Evolutionary conservation across 2,113 vertebrate species (phyloP), one percentile per base, ranked within the genome.

Genomic region (Lethenteron camtschaticum): DNA sequence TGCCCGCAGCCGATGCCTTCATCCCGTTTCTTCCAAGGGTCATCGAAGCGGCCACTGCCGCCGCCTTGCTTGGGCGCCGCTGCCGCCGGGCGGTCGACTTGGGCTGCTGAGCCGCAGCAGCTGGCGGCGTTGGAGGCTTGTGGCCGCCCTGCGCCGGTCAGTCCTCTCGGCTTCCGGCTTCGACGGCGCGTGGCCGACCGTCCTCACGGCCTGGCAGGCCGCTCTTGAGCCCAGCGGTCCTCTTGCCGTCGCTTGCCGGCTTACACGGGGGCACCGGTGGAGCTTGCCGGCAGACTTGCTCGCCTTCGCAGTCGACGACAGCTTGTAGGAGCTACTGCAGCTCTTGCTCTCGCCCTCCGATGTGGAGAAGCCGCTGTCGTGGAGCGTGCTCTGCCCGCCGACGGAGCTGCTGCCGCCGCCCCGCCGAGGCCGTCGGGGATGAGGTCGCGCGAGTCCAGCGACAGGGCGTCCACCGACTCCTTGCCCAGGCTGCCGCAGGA

Each of bases 11-110:
- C 69, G 2, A 58, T 58, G 4, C 59, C 69, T 6, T 83, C 84
- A 72, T 86, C 83, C n/a, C 88, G 83, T 76, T 86, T 92, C 72
- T 96, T 76, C 94, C 94, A 99, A 57, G 94, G 94, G 76, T 99
- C 90, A 72, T 89, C 88, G 76, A 94, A 96, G 68, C 74, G 82
- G 56, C 83, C 82, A 69, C 87, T 84, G 68, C 76, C 79, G 63
- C 79, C 80, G 55, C 79, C 77, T 69, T 81, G 81, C n/a, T 8
- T 11, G 18, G 76, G 73, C 24, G 55, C 76, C 63, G 68, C 59
- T 72, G 81, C 79, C 72, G 81, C 85, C 70, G 69, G 20, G 78
- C 78, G 1, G 85, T 84, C 68, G 72, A 69, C 16, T 78, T 75
- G 68, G 69, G 1, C 57, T 72, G 74, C 55, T 68, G 12, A 57